Base-by-base conservation (phyloP, 2,888 invertebrate genomes). In the Zele albiditarsus region DNA sequence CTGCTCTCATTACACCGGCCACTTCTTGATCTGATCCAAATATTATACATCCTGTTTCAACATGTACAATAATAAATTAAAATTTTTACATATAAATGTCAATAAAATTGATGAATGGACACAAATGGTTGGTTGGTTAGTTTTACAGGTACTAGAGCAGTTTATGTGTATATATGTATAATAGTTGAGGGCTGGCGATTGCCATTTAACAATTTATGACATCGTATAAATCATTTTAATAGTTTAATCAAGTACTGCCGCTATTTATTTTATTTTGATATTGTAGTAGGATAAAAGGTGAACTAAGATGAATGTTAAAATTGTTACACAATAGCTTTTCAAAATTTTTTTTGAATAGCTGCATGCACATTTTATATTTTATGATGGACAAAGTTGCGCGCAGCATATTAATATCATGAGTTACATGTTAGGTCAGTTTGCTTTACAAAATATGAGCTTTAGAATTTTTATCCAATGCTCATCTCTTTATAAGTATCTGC, bases 21-120 rank as follows among this genome's bases (percentile, higher is more conserved):
- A 98, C 98, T 91, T 98, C 98, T 90, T 98, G 98, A 90, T 98
- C 98, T 0, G 97, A 98, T 0, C 96, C 98, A 89, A 97, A 98
- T 83, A 98, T 95, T 77, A 98, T 97, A 70, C 96, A 97, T 71
- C 98, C 97, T 97, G 91, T 20, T 20, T 53, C 6, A 53, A 20
- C 53, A 53, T 53, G 20, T 23, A 20, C 6, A 20, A 6, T 53
- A 20, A 20, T 8, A 53, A 20, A 23, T 53, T 53, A 1, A 20
- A 53, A 20, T 20, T 20, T 53, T 20, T 23, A 8, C 4, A 8
- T 20, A 5, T 2, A 20, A 53, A 16, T 1, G 5, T 46, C 10
- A 6, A 6, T 38, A 8, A 38, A 38, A 38, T 38, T 38, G 5
- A 38, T 12, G 5, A 0, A 38, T 38, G 8, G 10, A 38, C 12